These are phyloP conservation scores for Podargus strigoides DNA, from an alignment of 2,797 vertebrate genomes.

Conservation along the genomic window DNA sequence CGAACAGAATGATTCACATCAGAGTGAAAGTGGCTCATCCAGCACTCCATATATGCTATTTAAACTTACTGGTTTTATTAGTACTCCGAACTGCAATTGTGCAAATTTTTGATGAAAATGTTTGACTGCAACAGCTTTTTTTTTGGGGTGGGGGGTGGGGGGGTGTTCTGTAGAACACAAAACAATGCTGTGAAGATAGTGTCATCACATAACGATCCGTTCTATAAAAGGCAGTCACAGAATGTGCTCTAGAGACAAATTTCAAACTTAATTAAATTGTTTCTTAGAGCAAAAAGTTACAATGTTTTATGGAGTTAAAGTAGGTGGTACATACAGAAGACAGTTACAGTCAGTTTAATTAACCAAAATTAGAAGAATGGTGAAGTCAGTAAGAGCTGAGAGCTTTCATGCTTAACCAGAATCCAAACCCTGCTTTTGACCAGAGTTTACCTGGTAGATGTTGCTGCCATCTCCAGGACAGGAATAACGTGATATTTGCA, in stretches of 20 bases:
- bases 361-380: background rate
- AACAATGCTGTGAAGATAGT: background rate
- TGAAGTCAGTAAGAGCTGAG: background rate
- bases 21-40: background rate
- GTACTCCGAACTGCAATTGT: background rate
- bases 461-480: slow-evolving; percentile 10
- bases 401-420: background rate
- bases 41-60: background rate
- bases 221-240: background rate
- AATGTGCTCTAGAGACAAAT: background rate
- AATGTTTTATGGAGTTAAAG: background rate
- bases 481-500: background rate
- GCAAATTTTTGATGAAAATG: background rate
- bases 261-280: background rate
- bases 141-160: too few relatives aligned
- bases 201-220: background rate
- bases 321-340: background rate
- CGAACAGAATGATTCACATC: background rate
- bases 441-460: background rate
- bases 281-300: background rate
- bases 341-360: background rate
- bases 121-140: background rate
- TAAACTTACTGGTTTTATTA: background rate
- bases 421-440: background rate
- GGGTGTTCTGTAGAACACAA: background rate